phyloP scores from a whole-genome alignment of 1,140 invertebrate genomes.

The Mycetomoellerius zeteki region DNA sequence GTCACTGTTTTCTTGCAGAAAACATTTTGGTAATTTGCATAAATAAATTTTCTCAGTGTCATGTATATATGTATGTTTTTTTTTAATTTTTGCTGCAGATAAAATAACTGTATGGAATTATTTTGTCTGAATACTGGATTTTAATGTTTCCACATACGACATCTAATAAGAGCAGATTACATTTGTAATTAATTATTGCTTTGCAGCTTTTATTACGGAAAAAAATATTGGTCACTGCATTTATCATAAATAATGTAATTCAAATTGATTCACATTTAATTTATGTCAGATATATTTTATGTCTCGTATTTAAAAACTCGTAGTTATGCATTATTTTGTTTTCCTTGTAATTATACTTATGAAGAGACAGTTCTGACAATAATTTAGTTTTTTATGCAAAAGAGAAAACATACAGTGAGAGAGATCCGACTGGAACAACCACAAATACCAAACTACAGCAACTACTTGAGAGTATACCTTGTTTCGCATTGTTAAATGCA shows the following conservation, averaged over 20 bases:
- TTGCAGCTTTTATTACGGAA: background rate
- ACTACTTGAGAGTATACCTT: slow-evolving; percentile 24
- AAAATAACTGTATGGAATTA: background rate
- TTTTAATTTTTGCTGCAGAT: background rate
- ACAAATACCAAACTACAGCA: background rate
- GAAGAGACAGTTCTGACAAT: background rate
- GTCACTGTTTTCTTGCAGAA: background rate
- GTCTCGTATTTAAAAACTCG: background rate
- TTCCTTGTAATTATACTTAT: background rate
- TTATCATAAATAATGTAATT: background rate
- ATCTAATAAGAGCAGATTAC: background rate
- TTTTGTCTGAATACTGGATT: background rate
- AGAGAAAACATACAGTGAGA: background rate
- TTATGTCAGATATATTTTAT: background rate
- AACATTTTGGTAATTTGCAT: background rate
- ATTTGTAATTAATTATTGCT: slow-evolving; percentile 10
- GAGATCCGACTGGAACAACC: background rate
- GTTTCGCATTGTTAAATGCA: slow-evolving; percentile 50
- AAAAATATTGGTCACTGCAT: background rate
- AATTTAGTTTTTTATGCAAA: slow-evolving; percentile 5
- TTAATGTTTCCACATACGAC: background rate
- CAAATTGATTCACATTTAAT: slow-evolving; percentile 25
- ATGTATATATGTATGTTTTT: background rate
- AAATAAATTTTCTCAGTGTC: background rate
- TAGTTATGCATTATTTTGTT: background rate